Base-by-base conservation (phyloP, 2,797 vertebrate genomes). In the Nyctibius grandis region DNA sequence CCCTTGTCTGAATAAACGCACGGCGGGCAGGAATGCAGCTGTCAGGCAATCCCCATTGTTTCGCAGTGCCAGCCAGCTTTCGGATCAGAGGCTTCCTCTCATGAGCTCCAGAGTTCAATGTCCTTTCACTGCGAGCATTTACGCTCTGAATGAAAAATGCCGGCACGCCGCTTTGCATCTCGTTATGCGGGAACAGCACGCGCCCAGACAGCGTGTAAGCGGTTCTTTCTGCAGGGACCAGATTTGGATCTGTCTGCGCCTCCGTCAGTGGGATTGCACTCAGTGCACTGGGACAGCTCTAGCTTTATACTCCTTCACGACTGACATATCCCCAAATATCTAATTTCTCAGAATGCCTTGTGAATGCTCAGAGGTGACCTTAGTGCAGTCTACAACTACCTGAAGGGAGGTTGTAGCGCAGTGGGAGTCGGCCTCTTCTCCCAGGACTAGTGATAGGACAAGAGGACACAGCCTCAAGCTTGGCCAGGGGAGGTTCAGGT, bases 131-230 rank as follows among this genome's bases (percentile, higher is more conserved):
- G n/a, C 3, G 5, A 31, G 81, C 67, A 10, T 82, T 92, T 54
- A 4, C 5, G 54, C 26, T 19, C 59, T 85, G 76, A 90, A 93
- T 91, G 93, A 36, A 74, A 85, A 91, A 5, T 23, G 75, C 79
- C 31, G 5, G 15, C 6, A 25, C 5, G 63, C 83, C 23, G 68
- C 72, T 88, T 73, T 65, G 76, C 88, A 2, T 14, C 85, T 31
- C 15, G 25, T 65, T 34, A 11, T 4, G 53, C 1, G 9, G 15
- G 9, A 16, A 17, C 72, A 9, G 56, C 33, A 0, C 5, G 67
- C 3, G 4, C 73, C 29, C 79, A 93, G 96, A 93, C 90, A 21
- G 85, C 21, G 29, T 1, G 85, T 90, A 86, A 96, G 93, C 90
- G 33, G 40, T 95, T 93, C 94, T 85, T 9, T 22, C 65, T 53